Base-by-base conservation (phyloP, 2,888 invertebrate species). In the Cantharis lateralis region DNA sequence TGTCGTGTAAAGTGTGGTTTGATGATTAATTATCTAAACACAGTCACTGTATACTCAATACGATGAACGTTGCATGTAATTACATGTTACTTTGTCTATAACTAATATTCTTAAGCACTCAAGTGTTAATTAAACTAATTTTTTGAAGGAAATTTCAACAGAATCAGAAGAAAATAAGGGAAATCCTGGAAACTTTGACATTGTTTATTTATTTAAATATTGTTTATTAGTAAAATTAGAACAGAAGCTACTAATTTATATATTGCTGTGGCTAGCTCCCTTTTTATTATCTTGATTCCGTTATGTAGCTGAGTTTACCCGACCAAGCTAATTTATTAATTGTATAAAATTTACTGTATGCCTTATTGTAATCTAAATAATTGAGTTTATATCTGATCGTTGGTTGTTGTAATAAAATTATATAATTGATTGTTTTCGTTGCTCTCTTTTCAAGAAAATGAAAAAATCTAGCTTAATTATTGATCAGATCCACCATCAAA, bases 1-100 rank as follows among this genome's bases (percentile, higher is more conserved):
- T 68, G 62, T 48, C 24, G 73, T 73, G 62, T 26, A 62, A 26
- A 72, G 69, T 63, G 69, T 63, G 73, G 69, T 62, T 15, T 73
- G 48, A 69, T 73, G 69, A 73, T 68, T 73, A 73, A 73, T 73
- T 73, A 62, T 73, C 69, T 62, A 62, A 24, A 73, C 68, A 62
- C 16, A 73, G 64, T 72, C 64, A 32, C 61, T 71, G 64, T 28
- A 26, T 69, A 32, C 32, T 69, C 15, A 62, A 28, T 73, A 68
- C 16, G 24, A 26, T 63, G 16, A 66, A 16, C 16, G 68, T 18
- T 63, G 62, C 68, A 73, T 68, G 15, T 73, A 73, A 69, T 69
- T 62, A 69, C 62, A 69, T 32, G 64, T 66, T 66, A 18, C 64
- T 66, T 66, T 66, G n/a, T 48, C 48, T 66, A 24, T 66, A 18